phyloP scores from a whole-genome alignment of 2,888 invertebrate species.

The Morpho achilles region DNA sequence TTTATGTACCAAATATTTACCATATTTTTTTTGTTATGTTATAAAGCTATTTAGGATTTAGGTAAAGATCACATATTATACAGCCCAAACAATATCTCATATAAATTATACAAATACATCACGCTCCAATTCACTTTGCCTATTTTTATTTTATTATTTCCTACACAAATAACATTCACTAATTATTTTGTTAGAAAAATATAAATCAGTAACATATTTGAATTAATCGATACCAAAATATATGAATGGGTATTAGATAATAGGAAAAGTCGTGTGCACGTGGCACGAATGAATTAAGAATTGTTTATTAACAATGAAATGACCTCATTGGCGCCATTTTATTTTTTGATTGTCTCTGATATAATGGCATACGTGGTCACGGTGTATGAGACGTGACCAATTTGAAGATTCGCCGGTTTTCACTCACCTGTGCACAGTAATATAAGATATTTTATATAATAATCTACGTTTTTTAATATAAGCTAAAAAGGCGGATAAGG shows the following conservation, averaged over 20 bases:
- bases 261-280: conserved; percentile 44
- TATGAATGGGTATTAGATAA: conserved; percentile 34
- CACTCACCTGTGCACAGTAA: background rate
- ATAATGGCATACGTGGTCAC: conserved; percentile 47
- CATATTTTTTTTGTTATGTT: too few relatives aligned
- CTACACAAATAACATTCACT: too few relatives aligned
- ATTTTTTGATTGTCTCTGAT: conserved; percentile 49
- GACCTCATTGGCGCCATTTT: conserved; percentile 49
- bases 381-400: conserved; percentile 43
- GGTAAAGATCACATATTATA: too few relatives aligned
- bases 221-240: conserved; percentile 14
- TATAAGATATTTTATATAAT: background rate
- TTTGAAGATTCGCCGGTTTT: conserved; percentile 2
- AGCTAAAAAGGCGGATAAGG: background rate
- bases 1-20: too few relatives aligned
- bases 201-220: background rate
- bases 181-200: too few relatives aligned
- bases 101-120: too few relatives aligned
- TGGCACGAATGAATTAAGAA: conserved; percentile 44
- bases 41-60: too few relatives aligned
- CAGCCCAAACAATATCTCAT: too few relatives aligned
- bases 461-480: background rate
- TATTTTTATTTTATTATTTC: too few relatives aligned
- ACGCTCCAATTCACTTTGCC: too few relatives aligned
- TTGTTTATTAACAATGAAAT: conserved; percentile 42